A percentile compares a stretch with the other conserved stretches of the same genome.
Conservation (phyloP, 2,888 invertebrate species). For the Ligdia adustata region DNA sequence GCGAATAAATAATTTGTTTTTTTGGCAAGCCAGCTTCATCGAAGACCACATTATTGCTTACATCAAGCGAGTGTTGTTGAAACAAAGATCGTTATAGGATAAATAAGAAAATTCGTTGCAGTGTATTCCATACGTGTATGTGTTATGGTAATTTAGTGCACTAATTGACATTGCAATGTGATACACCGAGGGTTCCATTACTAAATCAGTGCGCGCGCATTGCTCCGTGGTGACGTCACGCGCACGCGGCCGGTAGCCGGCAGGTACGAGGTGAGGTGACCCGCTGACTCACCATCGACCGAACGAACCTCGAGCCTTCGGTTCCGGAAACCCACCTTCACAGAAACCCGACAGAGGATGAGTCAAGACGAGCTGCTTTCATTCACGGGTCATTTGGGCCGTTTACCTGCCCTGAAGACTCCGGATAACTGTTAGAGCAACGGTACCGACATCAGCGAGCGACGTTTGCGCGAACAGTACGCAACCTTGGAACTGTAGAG, state of each 20-base stretch:
- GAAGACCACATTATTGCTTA: no score
- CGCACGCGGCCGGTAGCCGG: conserved; percentile 22
- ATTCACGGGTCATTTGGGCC: conserved; percentile 38
- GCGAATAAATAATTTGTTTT: no score
- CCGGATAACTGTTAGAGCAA: conserved; percentile 30
- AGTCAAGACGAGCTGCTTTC: conserved; percentile 38
- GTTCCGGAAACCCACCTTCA: conserved; percentile 45
- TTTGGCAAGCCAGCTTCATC: no score
- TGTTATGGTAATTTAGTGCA: no score
- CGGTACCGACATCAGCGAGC: conserved; percentile 5
- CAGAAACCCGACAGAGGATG: conserved; percentile 35
- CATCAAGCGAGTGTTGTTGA: no score
- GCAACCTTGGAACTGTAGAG: background rate
- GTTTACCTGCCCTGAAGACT: conserved; percentile 23
- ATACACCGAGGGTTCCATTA: conserved; percentile 2
- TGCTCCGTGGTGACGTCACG: conserved; percentile 62
- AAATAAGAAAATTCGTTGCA: no score
- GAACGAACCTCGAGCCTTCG: conserved; percentile 27
- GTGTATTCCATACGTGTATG: no score
- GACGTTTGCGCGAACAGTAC: background rate
- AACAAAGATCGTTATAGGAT: no score
- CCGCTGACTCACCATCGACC: conserved; percentile 37
- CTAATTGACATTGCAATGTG: background rate
- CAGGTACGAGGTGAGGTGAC: conserved; percentile 9
- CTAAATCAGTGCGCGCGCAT: conserved; percentile 52